phyloP scores from a whole-genome alignment of 2,113 vertebrate species.

The Cottus gobio region DNA sequence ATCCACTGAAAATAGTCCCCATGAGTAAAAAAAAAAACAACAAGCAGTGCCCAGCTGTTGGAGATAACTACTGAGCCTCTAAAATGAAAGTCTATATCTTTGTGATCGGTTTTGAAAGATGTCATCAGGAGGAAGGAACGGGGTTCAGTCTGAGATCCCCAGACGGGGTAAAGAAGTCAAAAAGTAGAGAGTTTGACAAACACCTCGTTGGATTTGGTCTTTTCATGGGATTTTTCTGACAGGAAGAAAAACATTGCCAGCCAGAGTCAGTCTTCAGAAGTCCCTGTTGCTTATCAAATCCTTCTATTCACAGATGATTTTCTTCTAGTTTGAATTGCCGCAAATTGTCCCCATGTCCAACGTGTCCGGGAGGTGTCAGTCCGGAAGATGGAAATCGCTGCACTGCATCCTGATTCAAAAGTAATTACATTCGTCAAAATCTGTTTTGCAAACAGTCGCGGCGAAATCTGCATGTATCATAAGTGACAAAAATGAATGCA shows the following conservation, averaged over 20 bases:
- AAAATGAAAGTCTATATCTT: neutral
- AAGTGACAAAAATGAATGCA: slow-evolving; percentile 27
- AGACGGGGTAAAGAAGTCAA: neutral
- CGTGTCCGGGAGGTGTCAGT: slow-evolving; percentile 17
- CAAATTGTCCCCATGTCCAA: neutral
- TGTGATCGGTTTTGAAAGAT: neutral
- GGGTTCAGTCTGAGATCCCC: neutral
- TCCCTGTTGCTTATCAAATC: neutral
- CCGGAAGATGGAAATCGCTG: slow-evolving; percentile 3
- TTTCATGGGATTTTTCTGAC: neutral
- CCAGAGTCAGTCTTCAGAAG: neutral
- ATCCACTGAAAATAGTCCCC: slow-evolving; percentile 7
- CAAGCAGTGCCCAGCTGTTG: neutral
- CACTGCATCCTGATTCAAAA: slow-evolving; percentile 20
- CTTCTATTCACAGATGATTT: neutral
- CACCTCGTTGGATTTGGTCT: neutral
- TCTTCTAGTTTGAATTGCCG: neutral
- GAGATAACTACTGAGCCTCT: neutral
- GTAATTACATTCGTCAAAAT: slow-evolving; percentile 34
- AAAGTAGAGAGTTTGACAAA: neutral
- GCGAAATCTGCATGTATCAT: slow-evolving; percentile 5
- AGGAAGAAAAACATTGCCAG: neutral
- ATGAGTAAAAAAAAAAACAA: neutral
- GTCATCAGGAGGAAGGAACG: neutral
- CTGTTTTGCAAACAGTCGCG: slow-evolving; percentile 32